Base-by-base conservation (phyloP, 2,888 invertebrate species). In the Mythimna albipuncta region DNA sequence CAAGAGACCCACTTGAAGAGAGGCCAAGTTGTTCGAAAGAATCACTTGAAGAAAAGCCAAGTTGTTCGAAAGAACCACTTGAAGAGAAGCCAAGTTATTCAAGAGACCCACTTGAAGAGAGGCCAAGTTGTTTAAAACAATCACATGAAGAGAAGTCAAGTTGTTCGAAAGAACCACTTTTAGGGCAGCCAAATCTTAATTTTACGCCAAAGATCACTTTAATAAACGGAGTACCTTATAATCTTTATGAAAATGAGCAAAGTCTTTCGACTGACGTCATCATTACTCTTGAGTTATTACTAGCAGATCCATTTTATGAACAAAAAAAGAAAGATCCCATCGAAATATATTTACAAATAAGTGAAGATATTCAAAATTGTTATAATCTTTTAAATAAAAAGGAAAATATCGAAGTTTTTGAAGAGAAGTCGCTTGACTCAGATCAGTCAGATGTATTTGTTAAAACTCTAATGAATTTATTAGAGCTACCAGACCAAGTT, bases 401-500 rank as follows among this genome's bases (percentile, higher is more conserved):
- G 10, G 10, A 54, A 21, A 54, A 11, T 0, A 11, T 21, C 11
- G 11, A 21, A 54, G 54, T 54, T 21, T 4, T 4, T 2, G 16
- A 32, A 32, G 26, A 2, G 6, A 6, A 26, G 26, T 26, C 26
- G n/a, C n/a, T n/a, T n/a, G n/a, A n/a, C n/a, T n/a, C n/a, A n/a
- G n/a, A n/a, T n/a, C n/a, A n/a, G n/a, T n/a, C n/a, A n/a, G 32
- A n/a, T 4, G 2, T 26, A 10, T 10, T n/a, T 2, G 52, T 69
- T 35, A 35, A 13, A 44, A 72, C 21, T 19, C 72, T 70, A 0
- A 19, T 9, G 1, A 35, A 21, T 35, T 9, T 13, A 57, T 32
- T 26, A 57, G 55, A 57, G 9, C 6, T 82, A 58, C 21, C 68
- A 26, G 61, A 75, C 0, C 10, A 75, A 5, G n/a, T 68, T 10